Evolutionary conservation across 2,888 invertebrate genomes (phyloP).

Genomic region (Perithous albicinctus): DNA sequence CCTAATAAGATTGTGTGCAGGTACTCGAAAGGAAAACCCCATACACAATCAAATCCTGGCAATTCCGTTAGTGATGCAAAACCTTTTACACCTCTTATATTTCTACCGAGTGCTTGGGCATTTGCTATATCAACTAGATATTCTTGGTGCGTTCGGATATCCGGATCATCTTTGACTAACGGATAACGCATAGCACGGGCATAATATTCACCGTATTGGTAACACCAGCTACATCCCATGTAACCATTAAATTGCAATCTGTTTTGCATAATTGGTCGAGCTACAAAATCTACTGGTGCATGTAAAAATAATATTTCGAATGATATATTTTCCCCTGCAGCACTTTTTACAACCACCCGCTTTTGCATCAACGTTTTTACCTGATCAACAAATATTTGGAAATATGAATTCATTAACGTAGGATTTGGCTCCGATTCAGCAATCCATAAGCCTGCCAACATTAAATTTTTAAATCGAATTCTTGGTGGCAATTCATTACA

Average conservation of each 20-base stretch:
- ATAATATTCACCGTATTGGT: slow-evolving; percentile 23
- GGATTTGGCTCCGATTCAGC: slow-evolving; percentile 37
- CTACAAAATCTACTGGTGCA: slow-evolving; percentile 36
- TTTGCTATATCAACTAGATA: slow-evolving; percentile 9
- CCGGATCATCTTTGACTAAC: slow-evolving; percentile 12
- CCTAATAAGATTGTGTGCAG: slow-evolving; percentile 60
- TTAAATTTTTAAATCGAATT: slow-evolving; percentile 36
- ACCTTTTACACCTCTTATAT: slow-evolving; percentile 55
- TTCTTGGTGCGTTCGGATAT: slow-evolving; percentile 25
- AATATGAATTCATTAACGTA: slow-evolving; percentile 41
- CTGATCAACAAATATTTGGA: slow-evolving; percentile 26
- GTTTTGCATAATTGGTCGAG: slow-evolving; percentile 24
- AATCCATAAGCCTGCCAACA: slow-evolving; percentile 47
- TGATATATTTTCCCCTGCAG: slow-evolving; percentile 20
- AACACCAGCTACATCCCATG: slow-evolving; percentile 42
- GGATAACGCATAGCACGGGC: slow-evolving; percentile 37
- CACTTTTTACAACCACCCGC: not conserved
- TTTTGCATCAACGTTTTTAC: slow-evolving; percentile 4
- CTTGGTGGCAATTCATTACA: slow-evolving; percentile 49
- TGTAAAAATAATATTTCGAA: slow-evolving; percentile 34
- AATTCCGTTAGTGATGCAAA: slow-evolving; percentile 19
- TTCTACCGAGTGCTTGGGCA: slow-evolving; percentile 8
- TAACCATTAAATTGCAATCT: slow-evolving; percentile 37
- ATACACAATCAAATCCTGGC: slow-evolving; percentile 53
- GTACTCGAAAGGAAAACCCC: slow-evolving; percentile 59